Evolutionary conservation across 2,888 invertebrate species (phyloP).

Genomic region (Erebia palarica): DNA sequence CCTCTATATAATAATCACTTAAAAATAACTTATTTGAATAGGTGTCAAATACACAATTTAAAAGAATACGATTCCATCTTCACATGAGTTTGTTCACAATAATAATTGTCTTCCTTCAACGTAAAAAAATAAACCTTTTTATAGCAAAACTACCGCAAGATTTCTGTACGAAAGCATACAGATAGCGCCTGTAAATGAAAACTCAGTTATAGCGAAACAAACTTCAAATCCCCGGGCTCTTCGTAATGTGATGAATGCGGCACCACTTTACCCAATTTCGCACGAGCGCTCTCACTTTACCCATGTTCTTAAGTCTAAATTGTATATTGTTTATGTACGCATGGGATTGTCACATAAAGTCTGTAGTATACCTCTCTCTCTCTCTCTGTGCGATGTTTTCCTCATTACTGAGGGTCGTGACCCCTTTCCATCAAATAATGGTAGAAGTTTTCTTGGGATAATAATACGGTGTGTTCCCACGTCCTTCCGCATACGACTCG

Average conservation of each 20-base stretch:
- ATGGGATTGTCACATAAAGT: constrained; percentile 4
- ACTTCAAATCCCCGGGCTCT: constrained; percentile 38
- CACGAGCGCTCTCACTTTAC: constrained; percentile 8
- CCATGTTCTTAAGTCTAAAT: constrained; percentile 25
- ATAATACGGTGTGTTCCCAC: too few relatives aligned
- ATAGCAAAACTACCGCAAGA: constrained; percentile 9
- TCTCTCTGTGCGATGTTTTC: too few relatives aligned
- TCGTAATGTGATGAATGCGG: constrained; percentile 42
- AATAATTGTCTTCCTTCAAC: not conserved
- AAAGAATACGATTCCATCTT: not conserved
- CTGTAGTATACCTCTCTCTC: too few relatives aligned
- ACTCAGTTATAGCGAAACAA: constrained; percentile 41
- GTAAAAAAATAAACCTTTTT: not conserved
- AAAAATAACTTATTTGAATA: too few relatives aligned
- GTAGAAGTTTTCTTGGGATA: too few relatives aligned
- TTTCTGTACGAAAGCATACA: constrained; percentile 8
- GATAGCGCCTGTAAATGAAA: constrained; percentile 34
- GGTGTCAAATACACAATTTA: not conserved
- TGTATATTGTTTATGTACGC: constrained; percentile 12
- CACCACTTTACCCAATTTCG: constrained; percentile 33
- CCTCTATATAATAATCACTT: too few relatives aligned
- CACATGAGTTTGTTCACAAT: not conserved
- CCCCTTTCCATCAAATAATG: too few relatives aligned
- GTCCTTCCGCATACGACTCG: too few relatives aligned
- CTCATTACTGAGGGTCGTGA: too few relatives aligned